Evolutionary conservation across 2,888 invertebrate genomes (phyloP), one percentile per base, ranked within the genome.

Genomic region (Zeuzera pyrina): DNA sequence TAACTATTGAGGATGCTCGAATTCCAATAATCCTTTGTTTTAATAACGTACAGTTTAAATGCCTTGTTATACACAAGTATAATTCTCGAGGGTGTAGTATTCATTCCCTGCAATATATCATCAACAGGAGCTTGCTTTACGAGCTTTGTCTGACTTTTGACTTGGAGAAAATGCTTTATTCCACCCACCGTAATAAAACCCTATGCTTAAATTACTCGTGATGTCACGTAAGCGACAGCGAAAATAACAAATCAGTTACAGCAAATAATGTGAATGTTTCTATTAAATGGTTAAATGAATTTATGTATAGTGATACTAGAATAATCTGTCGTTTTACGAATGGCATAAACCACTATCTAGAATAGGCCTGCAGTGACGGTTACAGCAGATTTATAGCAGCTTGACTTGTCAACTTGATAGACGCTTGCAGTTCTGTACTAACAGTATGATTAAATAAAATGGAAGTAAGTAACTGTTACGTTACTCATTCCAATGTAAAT

Each of bases 321-420:
- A 21, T 26, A 32, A 35, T 35, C 32, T 26, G 32, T 32, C 28
- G 25, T 11, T 26, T 30, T 29, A 32, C 26, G 29, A 30, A 36
- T 36, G 31, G 15, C 33, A 21, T n/a, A n/a, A n/a, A n/a, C n/a
- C n/a, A n/a, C n/a, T n/a, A n/a, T 12, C 29, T 47, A 58, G 54
- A 57, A 52, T 61, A 50, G 59, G 41, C 59, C 64, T 64, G 44
- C 52, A 52, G 60, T 70, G 74, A 73, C 74, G 64, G 64, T 52
- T 53, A 49, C 52, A 48, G 43, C 56, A 62, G 65, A 76, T 74
- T 76, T 73, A 77, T 73, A 46, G 67, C 57, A 46, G 53, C 55
- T 72, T 68, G 65, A 73, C 69, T 73, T 25, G 66, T 62, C 69
- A 59, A 59, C 52, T 60, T 25, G 59, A 62, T n/a, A n/a, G n/a